Evolutionary conservation across 2,113 vertebrate genomes (phyloP).

Genomic region (Mustelus asterias): DNA sequence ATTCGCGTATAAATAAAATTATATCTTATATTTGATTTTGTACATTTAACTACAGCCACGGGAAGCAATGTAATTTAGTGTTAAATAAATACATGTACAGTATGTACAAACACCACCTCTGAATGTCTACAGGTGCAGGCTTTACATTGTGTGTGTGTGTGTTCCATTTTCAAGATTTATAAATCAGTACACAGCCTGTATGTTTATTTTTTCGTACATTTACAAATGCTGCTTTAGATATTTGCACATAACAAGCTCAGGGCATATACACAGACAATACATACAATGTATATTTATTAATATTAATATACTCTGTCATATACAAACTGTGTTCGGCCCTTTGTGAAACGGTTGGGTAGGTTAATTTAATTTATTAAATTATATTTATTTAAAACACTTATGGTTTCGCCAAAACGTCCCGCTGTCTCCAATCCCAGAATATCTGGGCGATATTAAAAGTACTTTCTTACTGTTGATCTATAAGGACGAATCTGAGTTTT

Average conservation of each 20-base stretch:
- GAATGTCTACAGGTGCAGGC: neutral
- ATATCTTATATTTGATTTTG: neutral
- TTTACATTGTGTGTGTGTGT: neutral
- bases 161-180: neutral
- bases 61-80: neutral
- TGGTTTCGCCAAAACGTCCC: neutral
- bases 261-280: neutral
- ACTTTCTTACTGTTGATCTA: conserved; percentile 2
- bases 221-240: neutral
- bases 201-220: neutral
- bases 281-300: neutral
- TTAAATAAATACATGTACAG: neutral
- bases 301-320: neutral
- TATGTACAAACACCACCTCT: neutral
- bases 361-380: neutral
- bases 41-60: neutral
- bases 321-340: neutral
- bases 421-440: conserved; percentile 13
- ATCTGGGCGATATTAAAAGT: neutral
- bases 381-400: neutral
- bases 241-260: neutral
- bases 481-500: conserved; percentile 32
- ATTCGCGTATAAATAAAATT: neutral
- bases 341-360: neutral
- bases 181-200: neutral